Conservation (phyloP, 1,140 invertebrate genomes). For the Musca domestica region DNA sequence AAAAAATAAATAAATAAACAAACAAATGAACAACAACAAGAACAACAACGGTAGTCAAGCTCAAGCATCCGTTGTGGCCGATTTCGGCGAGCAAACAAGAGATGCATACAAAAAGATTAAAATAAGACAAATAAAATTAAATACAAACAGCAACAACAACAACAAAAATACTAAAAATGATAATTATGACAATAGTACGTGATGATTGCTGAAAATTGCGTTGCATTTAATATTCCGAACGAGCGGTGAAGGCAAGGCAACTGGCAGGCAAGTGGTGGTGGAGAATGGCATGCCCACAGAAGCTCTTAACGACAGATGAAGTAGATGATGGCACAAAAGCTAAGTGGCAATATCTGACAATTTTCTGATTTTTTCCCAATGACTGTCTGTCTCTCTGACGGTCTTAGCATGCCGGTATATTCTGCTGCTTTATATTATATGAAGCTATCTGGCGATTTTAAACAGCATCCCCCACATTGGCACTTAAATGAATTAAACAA, state of each 20-base stretch:
- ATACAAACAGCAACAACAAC: neutral
- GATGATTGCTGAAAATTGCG: constrained; percentile 47
- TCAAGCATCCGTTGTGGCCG: neutral
- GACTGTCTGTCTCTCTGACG: neutral
- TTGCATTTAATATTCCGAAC: constrained; percentile 15
- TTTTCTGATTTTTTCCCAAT: constrained; percentile 3
- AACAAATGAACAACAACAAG: neutral
- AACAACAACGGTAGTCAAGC: neutral
- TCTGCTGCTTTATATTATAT: neutral
- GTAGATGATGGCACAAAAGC: neutral
- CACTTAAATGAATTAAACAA: no score
- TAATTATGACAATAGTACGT: constrained; percentile 54
- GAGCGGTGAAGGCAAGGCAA: neutral
- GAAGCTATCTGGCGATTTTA: no score
- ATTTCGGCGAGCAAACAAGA: neutral
- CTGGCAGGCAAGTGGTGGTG: neutral
- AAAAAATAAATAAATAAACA: neutral
- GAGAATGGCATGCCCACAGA: neutral
- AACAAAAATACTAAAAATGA: constrained; percentile 33
- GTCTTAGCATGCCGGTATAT: neutral
- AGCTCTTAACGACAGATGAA: constrained; percentile 20
- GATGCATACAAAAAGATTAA: constrained; percentile 18
- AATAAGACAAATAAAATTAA: constrained; percentile 45
- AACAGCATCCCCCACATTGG: no score
- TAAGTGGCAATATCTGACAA: constrained; percentile 5